Evolutionary conservation across 2,888 invertebrate species (phyloP), one percentile per base, ranked within the genome.

Genomic region (Metopia argyrocephala): DNA sequence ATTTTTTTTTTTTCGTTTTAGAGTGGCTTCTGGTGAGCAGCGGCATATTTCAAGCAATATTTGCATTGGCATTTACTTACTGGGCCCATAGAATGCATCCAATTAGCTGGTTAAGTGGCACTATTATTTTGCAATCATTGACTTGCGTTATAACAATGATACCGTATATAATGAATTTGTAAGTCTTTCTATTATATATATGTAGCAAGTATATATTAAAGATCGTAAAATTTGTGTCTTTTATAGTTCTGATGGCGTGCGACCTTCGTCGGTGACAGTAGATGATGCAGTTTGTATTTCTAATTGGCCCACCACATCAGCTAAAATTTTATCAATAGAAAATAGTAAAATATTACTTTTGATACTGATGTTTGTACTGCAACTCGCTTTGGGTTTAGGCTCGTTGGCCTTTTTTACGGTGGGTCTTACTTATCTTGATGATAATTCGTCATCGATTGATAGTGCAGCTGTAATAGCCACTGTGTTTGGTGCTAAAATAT

Each of bases 351-450:
- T 89, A n/a, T 82, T 89, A 3, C 91, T 91, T 0, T 83, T 93
- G 21, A 84, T 86, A 9, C 85, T 93, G 81, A 85, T 93, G 5
- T 90, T 92, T 56, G 76, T 91, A 0, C 89, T 92, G 0, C 92
- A 93, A 85, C 84, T 92, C 61, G 85, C 91, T 0, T 87, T 90
- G 62, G 92, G 92, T 65, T 85, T 92, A 74, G 91, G 90, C 0
- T 90, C 90, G 18, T 86, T 92, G 31, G 91, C 92, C 0, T 92
- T 92, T 83, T 92, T 91, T 56, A 90, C 92, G 0, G 90, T 93
- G 20, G 93, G 93, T 6, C 87, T 93, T 21, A 92, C 92, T 4
- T 94, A 93, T 84, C 89, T 94, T 7, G 93, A 94, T 79, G 93
- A 94, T 83, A 93, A 94, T 85, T 92, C 92, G 0, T 89, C 91